phyloP scores from a whole-genome alignment of 2,797 vertebrate species.

The Pseudotriccus pelzelni region DNA sequence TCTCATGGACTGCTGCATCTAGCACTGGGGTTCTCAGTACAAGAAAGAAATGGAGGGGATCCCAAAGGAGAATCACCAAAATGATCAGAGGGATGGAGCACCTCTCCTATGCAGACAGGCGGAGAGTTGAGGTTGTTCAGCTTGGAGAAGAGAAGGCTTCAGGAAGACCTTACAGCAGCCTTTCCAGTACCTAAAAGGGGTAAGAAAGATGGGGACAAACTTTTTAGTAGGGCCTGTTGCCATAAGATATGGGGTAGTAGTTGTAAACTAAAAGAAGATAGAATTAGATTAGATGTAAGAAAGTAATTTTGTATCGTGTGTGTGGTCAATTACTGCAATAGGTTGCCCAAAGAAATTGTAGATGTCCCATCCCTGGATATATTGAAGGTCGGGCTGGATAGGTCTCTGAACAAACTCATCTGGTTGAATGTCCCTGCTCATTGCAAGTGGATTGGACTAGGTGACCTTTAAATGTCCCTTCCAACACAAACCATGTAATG shows the following conservation, averaged over 20 bases:
- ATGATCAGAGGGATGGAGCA: neutral
- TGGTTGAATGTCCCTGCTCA: neutral
- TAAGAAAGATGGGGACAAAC: neutral
- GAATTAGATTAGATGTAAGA: neutral
- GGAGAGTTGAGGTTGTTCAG: neutral
- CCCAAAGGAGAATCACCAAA: neutral
- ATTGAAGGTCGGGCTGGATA: fast-evolving
- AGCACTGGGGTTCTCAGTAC: neutral
- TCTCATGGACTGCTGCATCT: neutral
- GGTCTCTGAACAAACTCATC: neutral
- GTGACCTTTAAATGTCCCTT: neutral
- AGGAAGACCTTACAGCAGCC: no score
- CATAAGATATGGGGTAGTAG: no score
- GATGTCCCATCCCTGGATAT: neutral
- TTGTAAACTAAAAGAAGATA: neutral
- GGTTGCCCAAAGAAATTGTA: neutral
- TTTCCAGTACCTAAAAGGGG: neutral
- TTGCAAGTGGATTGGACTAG: neutral
- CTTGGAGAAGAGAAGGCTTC: neutral
- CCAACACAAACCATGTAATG: neutral
- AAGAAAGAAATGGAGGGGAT: neutral
- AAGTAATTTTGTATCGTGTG: neutral
- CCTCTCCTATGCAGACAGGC: neutral
- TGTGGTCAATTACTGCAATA: neutral
- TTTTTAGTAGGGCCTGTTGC: neutral